Evolutionary conservation across 2,113 vertebrate species (phyloP).

Genomic region (Nasalis larvatus): DNA sequence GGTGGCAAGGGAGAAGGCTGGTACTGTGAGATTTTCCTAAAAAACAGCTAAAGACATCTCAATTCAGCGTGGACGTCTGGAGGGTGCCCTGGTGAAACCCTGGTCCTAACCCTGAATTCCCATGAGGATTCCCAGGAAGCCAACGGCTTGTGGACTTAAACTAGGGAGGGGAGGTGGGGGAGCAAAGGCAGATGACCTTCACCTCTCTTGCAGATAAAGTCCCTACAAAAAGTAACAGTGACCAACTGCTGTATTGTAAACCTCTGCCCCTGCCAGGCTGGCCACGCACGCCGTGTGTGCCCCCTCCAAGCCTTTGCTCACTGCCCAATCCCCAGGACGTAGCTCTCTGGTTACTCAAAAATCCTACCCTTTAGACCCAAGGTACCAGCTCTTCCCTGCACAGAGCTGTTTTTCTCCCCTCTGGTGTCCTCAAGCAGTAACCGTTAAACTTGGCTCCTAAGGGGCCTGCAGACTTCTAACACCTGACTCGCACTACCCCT

Average conservation of each 20-base stretch:
- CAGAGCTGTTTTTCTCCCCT: too few species aligned
- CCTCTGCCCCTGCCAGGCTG: rapidly evolving
- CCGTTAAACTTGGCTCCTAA: not conserved
- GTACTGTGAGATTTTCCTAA: not conserved
- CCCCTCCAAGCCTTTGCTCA: not conserved
- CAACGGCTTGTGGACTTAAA: not conserved
- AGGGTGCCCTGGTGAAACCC: not conserved
- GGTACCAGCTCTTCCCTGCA: not conserved
- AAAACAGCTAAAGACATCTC: not conserved
- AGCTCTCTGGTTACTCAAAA: not conserved
- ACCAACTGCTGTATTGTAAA: rapidly evolving
- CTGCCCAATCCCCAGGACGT: not conserved
- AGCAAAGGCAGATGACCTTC: not conserved
- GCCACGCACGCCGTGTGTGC: rapidly evolving
- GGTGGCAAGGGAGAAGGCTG: rapidly evolving
- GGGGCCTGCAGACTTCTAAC: rapidly evolving
- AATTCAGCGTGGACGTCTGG: not conserved
- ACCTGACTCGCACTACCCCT: rapidly evolving
- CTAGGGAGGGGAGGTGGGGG: not conserved
- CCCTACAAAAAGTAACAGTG: not conserved
- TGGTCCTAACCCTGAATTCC: not conserved
- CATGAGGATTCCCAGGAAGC: not conserved
- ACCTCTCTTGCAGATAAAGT: not conserved
- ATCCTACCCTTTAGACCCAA: not conserved
- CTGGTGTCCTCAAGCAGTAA: not conserved